Percentiles rank a stretch among this genome's conserved stretches.
These are phyloP conservation scores for Thyatira batis DNA, from an alignment of 2,888 invertebrate species.

Conservation along the genomic window DNA sequence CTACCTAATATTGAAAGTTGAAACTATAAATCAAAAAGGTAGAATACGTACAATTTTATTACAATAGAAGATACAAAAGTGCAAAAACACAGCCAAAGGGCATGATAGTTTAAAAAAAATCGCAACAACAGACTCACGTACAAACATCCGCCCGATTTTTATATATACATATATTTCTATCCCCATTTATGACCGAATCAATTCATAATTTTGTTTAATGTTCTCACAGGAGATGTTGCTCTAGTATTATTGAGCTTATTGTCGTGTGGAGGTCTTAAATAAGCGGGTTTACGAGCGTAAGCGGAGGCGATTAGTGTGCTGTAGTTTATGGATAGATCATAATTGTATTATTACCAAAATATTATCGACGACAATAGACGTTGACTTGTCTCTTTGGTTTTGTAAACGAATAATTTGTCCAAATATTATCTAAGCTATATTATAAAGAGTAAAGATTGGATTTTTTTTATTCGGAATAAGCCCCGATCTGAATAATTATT, in stretches of 20 bases:
- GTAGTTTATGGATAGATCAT: too few relatives aligned
- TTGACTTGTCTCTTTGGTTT: too few relatives aligned
- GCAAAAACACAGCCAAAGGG: conserved; percentile 52
- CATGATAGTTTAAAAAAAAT: conserved; percentile 40
- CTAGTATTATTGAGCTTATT: conserved; percentile 32
- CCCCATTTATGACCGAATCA: conserved; percentile 55
- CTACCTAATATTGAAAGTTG: too few relatives aligned
- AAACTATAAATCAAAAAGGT: neutral
- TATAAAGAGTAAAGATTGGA: too few relatives aligned
- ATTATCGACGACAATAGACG: too few relatives aligned
- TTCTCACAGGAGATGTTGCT: conserved; percentile 62
- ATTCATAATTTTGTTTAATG: conserved; percentile 74
- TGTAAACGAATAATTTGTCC: too few relatives aligned
- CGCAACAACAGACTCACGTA: conserved; percentile 34
- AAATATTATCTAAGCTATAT: too few relatives aligned
- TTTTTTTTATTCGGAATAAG: too few relatives aligned
- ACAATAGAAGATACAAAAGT: conserved; percentile 17
- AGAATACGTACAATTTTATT: neutral
- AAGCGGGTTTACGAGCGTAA: conserved; percentile 31
- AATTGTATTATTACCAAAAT: too few relatives aligned
- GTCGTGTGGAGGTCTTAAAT: conserved; percentile 23
- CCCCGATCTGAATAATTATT: too few relatives aligned
- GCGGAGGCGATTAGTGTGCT: too few relatives aligned
- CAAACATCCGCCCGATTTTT: conserved; percentile 58
- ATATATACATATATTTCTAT: conserved; percentile 24